phyloP scores from a whole-genome alignment of 92 coral and sea anemone species.

The Palythoa grandiflora region DNA sequence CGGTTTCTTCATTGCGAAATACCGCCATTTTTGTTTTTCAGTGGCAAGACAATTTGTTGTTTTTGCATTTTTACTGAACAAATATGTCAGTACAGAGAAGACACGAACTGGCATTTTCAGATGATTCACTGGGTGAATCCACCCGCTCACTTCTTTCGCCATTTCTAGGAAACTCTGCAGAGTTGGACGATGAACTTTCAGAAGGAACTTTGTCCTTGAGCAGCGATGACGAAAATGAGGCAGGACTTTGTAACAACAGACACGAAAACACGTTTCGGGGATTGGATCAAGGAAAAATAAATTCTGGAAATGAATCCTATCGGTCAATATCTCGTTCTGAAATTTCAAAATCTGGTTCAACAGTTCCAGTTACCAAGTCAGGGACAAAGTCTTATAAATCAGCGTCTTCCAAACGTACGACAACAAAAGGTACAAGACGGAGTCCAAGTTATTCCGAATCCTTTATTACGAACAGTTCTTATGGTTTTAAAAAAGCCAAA shows the following conservation, averaged over 20 bases:
- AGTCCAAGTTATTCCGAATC: slow-evolving; percentile 32
- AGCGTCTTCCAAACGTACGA: neutral
- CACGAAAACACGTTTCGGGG: neutral
- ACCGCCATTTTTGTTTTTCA: slow-evolving; percentile 44
- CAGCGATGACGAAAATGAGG: slow-evolving; percentile 55
- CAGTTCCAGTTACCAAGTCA: neutral
- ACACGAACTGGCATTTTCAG: slow-evolving; percentile 60
- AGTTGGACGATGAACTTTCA: slow-evolving; percentile 52
- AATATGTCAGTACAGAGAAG: slow-evolving; percentile 11
- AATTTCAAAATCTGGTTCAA: slow-evolving; percentile 16
- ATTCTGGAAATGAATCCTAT: neutral
- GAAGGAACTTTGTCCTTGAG: slow-evolving; percentile 63
- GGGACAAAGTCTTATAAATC: neutral
- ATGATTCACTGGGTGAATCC: slow-evolving; percentile 94
- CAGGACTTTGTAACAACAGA: slow-evolving; percentile 21
- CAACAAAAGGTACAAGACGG: neutral
- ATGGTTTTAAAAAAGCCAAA: slow-evolving; percentile 30
- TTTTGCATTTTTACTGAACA: neutral
- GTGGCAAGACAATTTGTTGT: neutral
- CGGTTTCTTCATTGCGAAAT: slow-evolving; percentile 24
- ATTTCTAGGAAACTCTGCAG: slow-evolving; percentile 45
- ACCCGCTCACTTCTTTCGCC: slow-evolving; percentile 95
- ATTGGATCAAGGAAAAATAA: neutral
- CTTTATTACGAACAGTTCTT: neutral
- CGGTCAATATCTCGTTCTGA: slow-evolving; percentile 1